Conservation (phyloP, 2,113 vertebrate genomes). For the Lathamus discolor region DNA sequence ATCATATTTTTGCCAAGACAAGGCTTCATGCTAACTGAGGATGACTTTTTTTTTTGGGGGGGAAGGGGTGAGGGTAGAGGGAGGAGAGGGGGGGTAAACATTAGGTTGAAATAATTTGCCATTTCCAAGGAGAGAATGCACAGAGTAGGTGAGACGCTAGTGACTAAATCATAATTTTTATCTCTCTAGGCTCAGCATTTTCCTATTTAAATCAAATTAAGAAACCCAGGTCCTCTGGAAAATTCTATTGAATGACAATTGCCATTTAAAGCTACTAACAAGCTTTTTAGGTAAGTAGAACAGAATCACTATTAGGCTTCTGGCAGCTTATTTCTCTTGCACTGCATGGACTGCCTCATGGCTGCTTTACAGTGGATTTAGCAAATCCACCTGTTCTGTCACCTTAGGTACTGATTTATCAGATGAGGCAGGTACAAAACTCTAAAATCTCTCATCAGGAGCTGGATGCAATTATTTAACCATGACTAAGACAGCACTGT, state of each 20-base stretch:
- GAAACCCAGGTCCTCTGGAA: neutral
- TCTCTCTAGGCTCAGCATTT: neutral
- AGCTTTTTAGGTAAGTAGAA: constrained; percentile 7
- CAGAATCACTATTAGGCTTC: neutral
- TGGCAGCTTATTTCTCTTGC: neutral
- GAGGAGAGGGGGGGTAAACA: neutral
- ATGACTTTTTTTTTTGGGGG: neutral
- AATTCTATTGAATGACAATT: neutral
- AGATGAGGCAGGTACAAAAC: neutral
- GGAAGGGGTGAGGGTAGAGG: neutral
- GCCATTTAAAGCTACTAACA: neutral
- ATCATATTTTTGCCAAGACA: neutral
- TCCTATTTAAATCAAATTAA: neutral
- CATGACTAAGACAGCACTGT: neutral
- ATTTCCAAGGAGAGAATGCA: constrained; percentile 12
- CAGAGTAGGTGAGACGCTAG: neutral
- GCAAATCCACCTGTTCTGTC: neutral
- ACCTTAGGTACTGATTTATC: neutral
- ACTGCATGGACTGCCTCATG: neutral
- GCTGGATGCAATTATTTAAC: neutral
- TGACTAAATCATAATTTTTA: constrained; percentile 22
- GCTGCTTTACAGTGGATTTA: neutral
- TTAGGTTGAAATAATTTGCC: neutral
- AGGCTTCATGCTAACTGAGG: neutral
- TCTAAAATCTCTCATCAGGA: neutral